Percentiles rank a stretch among this genome's conserved stretches.
phyloP scores from a whole-genome alignment of 2,888 invertebrate genomes.

The Thyatira batis region DNA sequence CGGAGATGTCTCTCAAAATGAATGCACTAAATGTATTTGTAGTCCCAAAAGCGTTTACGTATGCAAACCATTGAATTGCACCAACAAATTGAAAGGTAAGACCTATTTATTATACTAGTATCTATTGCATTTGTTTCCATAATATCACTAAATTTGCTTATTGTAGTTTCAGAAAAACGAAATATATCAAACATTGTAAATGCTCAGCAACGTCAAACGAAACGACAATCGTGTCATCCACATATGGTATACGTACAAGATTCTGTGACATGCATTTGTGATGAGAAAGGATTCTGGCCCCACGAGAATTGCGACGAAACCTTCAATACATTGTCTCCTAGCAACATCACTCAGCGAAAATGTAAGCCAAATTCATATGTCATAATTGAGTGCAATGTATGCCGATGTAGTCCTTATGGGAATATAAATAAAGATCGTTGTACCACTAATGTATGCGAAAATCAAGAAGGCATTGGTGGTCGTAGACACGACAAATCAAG shows the following conservation, averaged over 20 bases:
- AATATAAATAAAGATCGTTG: constrained; percentile 45
- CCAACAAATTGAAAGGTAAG: neutral
- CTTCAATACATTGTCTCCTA: constrained; percentile 31
- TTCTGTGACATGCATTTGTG: constrained; percentile 51
- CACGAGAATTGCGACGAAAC: constrained; percentile 39
- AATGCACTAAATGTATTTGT: constrained; percentile 41
- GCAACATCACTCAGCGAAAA: constrained; percentile 10
- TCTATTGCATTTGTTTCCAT: neutral
- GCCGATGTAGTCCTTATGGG: constrained; percentile 51
- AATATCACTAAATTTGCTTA: constrained; percentile 10
- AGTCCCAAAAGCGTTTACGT: constrained; percentile 29
- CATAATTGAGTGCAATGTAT: constrained; percentile 57
- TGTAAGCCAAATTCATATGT: constrained; percentile 53
- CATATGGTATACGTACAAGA: constrained; percentile 43
- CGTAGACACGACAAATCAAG: constrained; percentile 16
- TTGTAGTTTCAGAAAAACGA: neutral
- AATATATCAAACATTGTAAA: neutral
- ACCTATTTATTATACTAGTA: neutral
- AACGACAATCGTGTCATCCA: constrained; percentile 34
- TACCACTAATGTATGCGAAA: constrained; percentile 53
- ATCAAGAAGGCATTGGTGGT: constrained; percentile 6
- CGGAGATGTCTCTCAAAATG: constrained; percentile 39
- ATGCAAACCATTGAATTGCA: constrained; percentile 28
- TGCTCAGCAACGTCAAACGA: neutral
- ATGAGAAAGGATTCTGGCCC: constrained; percentile 52